Conservation (phyloP, 2,797 vertebrate genomes). For the Alcedo atthis region DNA sequence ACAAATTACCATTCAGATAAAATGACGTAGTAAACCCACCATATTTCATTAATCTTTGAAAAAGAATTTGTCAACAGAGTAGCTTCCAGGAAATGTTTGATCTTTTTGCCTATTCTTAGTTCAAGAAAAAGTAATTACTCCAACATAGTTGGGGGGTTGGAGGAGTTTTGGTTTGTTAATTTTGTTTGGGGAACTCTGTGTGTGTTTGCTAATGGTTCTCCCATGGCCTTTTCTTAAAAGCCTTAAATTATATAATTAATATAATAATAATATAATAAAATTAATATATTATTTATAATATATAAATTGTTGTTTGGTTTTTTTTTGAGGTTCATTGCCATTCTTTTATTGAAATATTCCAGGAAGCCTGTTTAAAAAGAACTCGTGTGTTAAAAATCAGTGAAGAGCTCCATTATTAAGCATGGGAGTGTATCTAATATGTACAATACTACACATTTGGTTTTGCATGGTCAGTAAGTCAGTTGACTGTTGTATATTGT, state of each 20-base stretch:
- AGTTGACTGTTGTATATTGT: not conserved
- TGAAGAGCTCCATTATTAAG: not conserved
- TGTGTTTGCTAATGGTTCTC: not conserved
- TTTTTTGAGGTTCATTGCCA: not conserved
- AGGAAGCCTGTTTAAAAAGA: not conserved
- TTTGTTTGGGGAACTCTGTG: not conserved
- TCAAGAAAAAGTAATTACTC: not conserved
- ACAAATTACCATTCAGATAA: not conserved
- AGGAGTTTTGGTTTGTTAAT: not conserved
- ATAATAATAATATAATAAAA: too few relatives aligned
- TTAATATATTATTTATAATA: too few relatives aligned
- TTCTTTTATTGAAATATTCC: not conserved
- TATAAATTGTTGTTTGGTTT: too few relatives aligned
- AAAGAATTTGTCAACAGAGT: not conserved
- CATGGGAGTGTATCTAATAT: not conserved
- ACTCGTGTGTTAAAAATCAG: not conserved
- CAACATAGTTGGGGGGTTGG: accelerated
- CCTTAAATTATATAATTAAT: not conserved
- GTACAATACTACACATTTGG: not conserved
- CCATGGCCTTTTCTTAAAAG: not conserved
- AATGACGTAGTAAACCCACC: not conserved
- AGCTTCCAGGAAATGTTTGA: not conserved
- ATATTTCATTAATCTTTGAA: not conserved
- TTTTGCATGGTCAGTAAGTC: not conserved
- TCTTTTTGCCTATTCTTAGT: not conserved